These are phyloP conservation scores for Xenopus tropicalis DNA, from an alignment of 2,113 vertebrate genomes.

Conservation along the genomic window UCB_Xtro_10.0 CM004450.2:107277501-107278000, in stretches of 20 bases:
- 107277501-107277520: background rate
- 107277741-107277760: background rate
- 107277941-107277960: background rate
- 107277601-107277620: conserved; percentile 12
- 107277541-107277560: background rate
- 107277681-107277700: background rate
- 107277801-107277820: background rate
- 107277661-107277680: background rate
- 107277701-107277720: background rate
- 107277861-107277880: background rate
- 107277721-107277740: background rate
- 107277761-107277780: conserved; percentile 5
- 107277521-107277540: background rate
- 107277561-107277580: conserved; percentile 8
- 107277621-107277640: conserved; percentile 13
- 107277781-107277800: background rate
- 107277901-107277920: background rate
- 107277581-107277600: background rate
- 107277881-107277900: background rate
- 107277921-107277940: background rate
- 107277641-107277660: conserved; percentile 2
- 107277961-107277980: background rate
- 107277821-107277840: background rate
- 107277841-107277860: background rate
- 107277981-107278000: too few species aligned